Evolutionary conservation across 2,888 invertebrate genomes (phyloP).

Genomic region (Drosophila algonquin): DNA sequence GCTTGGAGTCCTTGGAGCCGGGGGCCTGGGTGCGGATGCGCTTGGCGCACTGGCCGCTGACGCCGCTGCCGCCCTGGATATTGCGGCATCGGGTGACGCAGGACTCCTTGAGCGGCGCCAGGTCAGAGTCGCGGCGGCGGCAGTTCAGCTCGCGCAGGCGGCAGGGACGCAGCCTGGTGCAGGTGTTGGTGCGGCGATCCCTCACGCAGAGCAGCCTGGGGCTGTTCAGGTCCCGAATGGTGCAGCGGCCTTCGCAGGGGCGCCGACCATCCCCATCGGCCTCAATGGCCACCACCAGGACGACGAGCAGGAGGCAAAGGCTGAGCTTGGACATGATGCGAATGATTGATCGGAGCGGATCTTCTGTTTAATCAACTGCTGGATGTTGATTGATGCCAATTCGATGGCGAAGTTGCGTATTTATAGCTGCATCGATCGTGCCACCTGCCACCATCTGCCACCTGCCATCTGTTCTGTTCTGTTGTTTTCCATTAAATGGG

Average conservation of each 20-base stretch:
- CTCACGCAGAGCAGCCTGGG: constrained; percentile 54
- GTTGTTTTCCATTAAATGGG: not conserved
- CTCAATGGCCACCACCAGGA: constrained; percentile 47
- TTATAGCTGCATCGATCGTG: constrained; percentile 1
- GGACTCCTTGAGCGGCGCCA: constrained; percentile 17
- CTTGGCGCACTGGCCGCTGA: constrained; percentile 46
- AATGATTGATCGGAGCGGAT: not conserved
- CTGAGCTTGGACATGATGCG: constrained; percentile 52
- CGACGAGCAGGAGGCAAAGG: constrained; percentile 53
- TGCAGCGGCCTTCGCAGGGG: constrained; percentile 56
- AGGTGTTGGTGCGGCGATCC: constrained; percentile 46
- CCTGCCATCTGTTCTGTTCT: constrained; percentile 9
- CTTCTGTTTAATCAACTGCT: not conserved
- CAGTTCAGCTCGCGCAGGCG: constrained; percentile 70
- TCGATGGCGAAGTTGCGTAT: not conserved
- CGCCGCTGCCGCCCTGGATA: constrained; percentile 20
- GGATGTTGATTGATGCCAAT: constrained; percentile 29
- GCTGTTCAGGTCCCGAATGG: constrained; percentile 23
- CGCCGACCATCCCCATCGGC: constrained; percentile 6
- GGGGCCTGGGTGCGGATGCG: not conserved
- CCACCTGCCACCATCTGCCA: not conserved
- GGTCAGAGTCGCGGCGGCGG: constrained; percentile 26
- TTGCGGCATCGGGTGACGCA: constrained; percentile 42
- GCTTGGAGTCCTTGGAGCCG: constrained; percentile 11
- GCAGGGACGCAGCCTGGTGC: constrained; percentile 63